Percentiles rank a stretch among this genome's conserved stretches.
These are phyloP conservation scores for Apamea crenata DNA, from an alignment of 2,888 invertebrate genomes.

Conservation along the genomic window DNA sequence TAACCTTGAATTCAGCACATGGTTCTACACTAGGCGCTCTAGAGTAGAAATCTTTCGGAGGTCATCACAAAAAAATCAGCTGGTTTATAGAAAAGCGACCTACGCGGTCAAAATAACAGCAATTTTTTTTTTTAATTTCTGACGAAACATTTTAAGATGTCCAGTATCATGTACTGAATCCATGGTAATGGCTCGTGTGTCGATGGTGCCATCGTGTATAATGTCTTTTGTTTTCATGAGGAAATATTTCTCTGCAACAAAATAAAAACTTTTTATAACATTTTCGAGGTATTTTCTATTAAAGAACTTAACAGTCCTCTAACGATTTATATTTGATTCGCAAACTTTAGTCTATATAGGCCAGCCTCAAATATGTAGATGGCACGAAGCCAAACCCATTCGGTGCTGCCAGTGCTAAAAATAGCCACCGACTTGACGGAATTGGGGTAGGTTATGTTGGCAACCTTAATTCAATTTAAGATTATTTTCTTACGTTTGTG, in stretches of 20 bases:
- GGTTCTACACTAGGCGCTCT: neutral
- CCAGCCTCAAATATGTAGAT: slow-evolving; percentile 55
- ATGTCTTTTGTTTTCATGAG: neutral
- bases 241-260: neutral
- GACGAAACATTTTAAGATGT: too few species aligned
- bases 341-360: slow-evolving; percentile 42
- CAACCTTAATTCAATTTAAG: slow-evolving; percentile 28
- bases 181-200: too few species aligned
- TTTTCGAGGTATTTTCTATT: neutral
- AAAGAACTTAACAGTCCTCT: slow-evolving; percentile 10
- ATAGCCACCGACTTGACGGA: slow-evolving; percentile 46
- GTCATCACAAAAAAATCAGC: too few species aligned
- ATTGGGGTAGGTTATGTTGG: slow-evolving; percentile 38
- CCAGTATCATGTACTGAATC: too few species aligned
- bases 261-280: neutral
- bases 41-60: too few species aligned
- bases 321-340: slow-evolving; percentile 50
- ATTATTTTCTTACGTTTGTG: slow-evolving; percentile 7
- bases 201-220: too few species aligned
- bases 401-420: slow-evolving; percentile 49
- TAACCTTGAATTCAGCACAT: neutral
- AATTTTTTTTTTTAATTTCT: too few species aligned
- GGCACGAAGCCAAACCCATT: slow-evolving; percentile 57
- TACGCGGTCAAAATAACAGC: too few species aligned
- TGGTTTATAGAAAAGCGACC: too few species aligned